A percentile compares a stretch with the other conserved stretches of the same genome.
phyloP scores from a whole-genome alignment of 2,797 vertebrate genomes.

The Lycodopsis pacificus region DNA sequence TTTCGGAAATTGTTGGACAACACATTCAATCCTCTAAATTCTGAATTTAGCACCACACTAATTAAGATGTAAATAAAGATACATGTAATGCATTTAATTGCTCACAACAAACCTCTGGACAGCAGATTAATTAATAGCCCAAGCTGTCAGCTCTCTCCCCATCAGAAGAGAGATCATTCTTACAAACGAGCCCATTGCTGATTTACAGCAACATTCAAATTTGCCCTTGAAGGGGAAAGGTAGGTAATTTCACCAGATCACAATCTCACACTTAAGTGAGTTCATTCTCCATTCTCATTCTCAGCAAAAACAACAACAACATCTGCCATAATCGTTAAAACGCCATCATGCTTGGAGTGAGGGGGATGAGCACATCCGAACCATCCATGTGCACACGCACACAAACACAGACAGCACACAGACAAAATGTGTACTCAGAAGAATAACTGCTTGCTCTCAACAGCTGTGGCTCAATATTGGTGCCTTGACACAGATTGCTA shows the following conservation, averaged over 20 bases:
- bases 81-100: background rate
- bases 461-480: conserved; percentile 38
- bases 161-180: conserved; percentile 52
- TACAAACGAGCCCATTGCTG: conserved; percentile 39
- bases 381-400: conserved; percentile 27
- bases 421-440: background rate
- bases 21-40: background rate
- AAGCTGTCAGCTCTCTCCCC: conserved; percentile 37
- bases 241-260: conserved; percentile 66
- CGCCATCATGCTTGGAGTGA: conserved; percentile 57
- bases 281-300: conserved; percentile 44
- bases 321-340: conserved; percentile 78
- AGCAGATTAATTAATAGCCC: conserved; percentile 24
- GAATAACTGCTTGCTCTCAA: conserved; percentile 37
- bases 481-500: conserved; percentile 20
- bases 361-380: conserved; percentile 35
- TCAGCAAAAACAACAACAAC: conserved; percentile 67
- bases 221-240: conserved; percentile 61
- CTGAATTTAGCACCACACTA: background rate
- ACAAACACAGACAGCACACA: conserved; percentile 2
- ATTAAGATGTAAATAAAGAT: background rate
- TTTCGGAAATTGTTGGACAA: too few relatives aligned
- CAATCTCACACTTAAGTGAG: conserved; percentile 66
- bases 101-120: background rate
- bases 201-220: conserved; percentile 60